These are phyloP conservation scores for Dermatemys mawii DNA, from an alignment of 2,113 vertebrate species.

Conservation along the genomic window DNA sequence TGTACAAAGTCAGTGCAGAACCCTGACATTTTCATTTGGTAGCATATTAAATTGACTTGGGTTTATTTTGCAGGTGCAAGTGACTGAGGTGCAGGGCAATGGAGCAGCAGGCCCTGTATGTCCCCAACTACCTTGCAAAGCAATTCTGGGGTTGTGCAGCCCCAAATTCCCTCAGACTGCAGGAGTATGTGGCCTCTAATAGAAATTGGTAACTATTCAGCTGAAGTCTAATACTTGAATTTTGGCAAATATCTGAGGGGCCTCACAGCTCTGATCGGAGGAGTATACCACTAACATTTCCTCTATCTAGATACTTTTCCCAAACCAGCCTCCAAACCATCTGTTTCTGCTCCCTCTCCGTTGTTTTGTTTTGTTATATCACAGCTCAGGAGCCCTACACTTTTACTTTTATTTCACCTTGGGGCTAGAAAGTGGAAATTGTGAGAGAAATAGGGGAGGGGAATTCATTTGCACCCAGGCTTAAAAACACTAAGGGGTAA, in stretches of 20 bases:
- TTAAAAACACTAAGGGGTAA: not conserved
- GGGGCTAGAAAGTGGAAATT: not conserved
- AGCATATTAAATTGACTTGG: not conserved
- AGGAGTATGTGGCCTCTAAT: accelerated
- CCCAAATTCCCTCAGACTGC: not conserved
- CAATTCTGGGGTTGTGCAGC: accelerated
- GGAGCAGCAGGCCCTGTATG: not conserved
- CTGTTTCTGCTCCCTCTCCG: accelerated
- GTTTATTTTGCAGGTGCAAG: not conserved
- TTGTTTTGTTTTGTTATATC: accelerated
- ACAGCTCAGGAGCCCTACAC: not conserved
- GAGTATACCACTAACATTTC: accelerated
- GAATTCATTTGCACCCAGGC: not conserved
- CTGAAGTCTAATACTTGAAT: accelerated
- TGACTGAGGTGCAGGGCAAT: not conserved
- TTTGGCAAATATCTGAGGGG: not conserved
- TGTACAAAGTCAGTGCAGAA: not conserved
- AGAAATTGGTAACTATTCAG: not conserved
- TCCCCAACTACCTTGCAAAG: accelerated
- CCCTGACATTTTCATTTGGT: not conserved
- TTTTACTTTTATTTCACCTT: not conserved
- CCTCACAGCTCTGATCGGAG: not conserved
- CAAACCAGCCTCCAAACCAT: not conserved
- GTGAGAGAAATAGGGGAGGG: not conserved
- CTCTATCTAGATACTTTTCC: not conserved